These are phyloP conservation scores for Deladenus siricidicola DNA, from an alignment of 2,888 invertebrate genomes.

Conservation along the genomic window DNA sequence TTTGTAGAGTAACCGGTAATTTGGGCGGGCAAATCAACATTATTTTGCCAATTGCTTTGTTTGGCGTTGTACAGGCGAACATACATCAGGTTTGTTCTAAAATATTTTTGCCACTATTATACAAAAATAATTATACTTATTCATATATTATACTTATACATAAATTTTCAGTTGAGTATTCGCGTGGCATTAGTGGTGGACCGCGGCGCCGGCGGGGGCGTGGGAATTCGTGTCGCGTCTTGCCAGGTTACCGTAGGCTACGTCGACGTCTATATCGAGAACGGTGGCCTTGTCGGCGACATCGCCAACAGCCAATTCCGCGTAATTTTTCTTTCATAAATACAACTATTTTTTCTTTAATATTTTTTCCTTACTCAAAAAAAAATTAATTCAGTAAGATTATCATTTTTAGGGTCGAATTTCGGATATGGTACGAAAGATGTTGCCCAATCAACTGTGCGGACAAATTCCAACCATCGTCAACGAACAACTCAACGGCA, in stretches of 20 bases:
- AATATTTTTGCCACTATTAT: too few relatives aligned
- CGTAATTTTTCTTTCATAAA: conserved; percentile 33
- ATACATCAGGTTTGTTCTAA: conserved; percentile 46
- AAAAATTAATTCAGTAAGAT: not conserved
- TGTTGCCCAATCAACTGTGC: conserved; percentile 44
- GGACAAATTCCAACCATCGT: conserved; percentile 41
- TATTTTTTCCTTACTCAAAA: too few relatives aligned
- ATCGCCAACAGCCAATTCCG: conserved; percentile 48
- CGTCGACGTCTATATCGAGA: conserved; percentile 48
- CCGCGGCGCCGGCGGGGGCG: conserved; percentile 29
- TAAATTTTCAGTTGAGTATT: conserved; percentile 14
- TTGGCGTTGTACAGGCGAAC: conserved; percentile 47
- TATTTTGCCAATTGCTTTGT: conserved; percentile 43
- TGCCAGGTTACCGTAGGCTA: conserved; percentile 38
- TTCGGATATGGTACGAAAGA: conserved; percentile 11
- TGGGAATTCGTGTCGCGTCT: conserved; percentile 34
- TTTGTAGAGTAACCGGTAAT: conserved; percentile 47
- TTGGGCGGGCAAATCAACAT: conserved; percentile 48
- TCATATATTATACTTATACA: not conserved
- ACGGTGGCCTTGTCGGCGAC: conserved; percentile 49
- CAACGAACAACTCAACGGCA: conserved; percentile 42
- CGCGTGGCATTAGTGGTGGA: conserved; percentile 37
- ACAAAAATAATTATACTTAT: not conserved
- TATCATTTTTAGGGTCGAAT: conserved; percentile 15
- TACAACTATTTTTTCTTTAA: too few relatives aligned